These are phyloP conservation scores for Oryctolagus cuniculus DNA, from an alignment of 2,113 vertebrate genomes.

Conservation along the genomic window DNA sequence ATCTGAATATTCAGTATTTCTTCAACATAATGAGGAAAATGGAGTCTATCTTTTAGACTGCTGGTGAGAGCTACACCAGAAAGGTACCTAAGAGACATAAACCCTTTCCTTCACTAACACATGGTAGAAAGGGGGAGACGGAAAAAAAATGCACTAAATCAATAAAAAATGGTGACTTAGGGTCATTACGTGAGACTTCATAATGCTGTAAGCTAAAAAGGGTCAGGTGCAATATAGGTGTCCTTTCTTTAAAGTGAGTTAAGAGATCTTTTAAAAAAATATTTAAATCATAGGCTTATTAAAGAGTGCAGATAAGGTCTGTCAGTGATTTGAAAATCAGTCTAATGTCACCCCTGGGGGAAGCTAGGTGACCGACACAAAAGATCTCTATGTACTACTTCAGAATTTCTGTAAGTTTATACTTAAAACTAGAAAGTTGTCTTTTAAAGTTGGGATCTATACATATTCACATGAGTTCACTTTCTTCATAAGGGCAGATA, in stretches of 20 bases:
- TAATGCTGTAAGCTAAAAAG: background rate
- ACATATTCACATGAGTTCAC: background rate
- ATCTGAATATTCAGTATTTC: conserved; percentile 64
- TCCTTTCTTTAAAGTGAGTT: conserved; percentile 28
- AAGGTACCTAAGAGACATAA: background rate
- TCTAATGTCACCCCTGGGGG: background rate
- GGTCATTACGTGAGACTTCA: background rate
- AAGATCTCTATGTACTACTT: background rate
- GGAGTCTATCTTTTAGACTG: background rate
- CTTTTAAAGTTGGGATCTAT: background rate
- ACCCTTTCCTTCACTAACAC: background rate
- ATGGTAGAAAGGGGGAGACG: background rate
- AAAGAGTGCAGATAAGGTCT: background rate
- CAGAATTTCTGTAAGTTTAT: background rate
- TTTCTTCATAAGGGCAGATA: background rate
- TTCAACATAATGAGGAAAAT: conserved; percentile 32
- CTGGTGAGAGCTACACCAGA: background rate
- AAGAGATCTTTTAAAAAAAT: background rate
- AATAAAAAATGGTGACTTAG: background rate
- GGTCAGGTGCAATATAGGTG: background rate
- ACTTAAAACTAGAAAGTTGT: background rate
- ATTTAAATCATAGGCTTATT: background rate
- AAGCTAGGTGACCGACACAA: background rate
- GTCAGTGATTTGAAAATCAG: background rate
- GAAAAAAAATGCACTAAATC: background rate